These are phyloP conservation scores for Onychorhynchus coronatus DNA, from an alignment of 2,113 vertebrate species.

Conservation along the genomic window DNA sequence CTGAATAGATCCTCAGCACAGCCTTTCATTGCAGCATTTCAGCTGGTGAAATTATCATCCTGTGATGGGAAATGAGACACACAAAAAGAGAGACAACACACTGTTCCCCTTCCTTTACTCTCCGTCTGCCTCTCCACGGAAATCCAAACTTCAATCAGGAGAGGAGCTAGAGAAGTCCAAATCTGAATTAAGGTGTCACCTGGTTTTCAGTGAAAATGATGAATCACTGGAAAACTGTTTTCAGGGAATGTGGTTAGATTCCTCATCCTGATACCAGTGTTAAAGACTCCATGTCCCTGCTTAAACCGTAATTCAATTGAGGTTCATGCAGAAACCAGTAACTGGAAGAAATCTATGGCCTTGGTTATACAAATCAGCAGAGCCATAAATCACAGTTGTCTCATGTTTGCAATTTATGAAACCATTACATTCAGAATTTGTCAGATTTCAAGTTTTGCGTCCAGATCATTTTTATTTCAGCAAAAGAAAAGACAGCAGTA, in stretches of 20 bases:
- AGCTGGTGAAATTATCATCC: not conserved
- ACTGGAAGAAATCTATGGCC: slow-evolving; percentile 55
- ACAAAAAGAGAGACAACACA: not conserved
- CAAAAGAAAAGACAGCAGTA: not conserved
- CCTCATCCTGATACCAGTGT: slow-evolving; percentile 2
- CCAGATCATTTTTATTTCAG: slow-evolving; percentile 1
- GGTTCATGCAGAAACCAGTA: slow-evolving; percentile 41
- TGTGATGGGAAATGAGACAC: slow-evolving; percentile 24
- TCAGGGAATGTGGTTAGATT: slow-evolving; percentile 33
- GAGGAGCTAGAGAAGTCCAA: slow-evolving; percentile 12
- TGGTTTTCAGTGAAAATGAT: slow-evolving; percentile 46
- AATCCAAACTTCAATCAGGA: not conserved
- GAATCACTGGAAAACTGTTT: slow-evolving; percentile 36
- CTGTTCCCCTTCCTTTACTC: not conserved
- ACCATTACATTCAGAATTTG: slow-evolving; percentile 4
- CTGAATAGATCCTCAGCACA: slow-evolving; percentile 10
- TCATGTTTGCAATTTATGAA: slow-evolving; percentile 5
- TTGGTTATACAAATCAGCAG: slow-evolving; percentile 15
- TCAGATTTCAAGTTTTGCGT: slow-evolving; percentile 9
- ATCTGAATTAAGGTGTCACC: slow-evolving; percentile 38
- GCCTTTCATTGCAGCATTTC: slow-evolving; percentile 2
- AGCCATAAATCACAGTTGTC: slow-evolving; percentile 21
- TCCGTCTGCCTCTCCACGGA: not conserved
- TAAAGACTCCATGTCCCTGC: slow-evolving; percentile 28
- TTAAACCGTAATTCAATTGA: slow-evolving; percentile 39